These are phyloP conservation scores for Colistium nudipinnis DNA, from an alignment of 2,113 vertebrate species.

Conservation along the genomic window DNA sequence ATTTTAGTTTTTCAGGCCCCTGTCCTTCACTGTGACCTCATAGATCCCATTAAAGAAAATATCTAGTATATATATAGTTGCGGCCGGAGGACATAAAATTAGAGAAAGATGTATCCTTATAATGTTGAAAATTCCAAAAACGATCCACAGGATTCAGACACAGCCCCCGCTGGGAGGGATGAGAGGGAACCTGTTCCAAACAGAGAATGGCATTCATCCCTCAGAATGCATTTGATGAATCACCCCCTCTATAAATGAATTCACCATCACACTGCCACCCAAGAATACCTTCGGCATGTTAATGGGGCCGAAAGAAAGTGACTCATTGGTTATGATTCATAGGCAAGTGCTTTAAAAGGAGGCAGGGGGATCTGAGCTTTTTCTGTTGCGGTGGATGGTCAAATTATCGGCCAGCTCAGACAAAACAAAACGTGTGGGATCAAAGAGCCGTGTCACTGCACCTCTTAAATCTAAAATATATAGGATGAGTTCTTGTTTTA, in stretches of 20 bases:
- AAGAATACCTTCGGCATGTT: constrained; percentile 57
- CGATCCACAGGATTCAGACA: constrained; percentile 8
- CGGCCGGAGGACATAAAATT: not conserved
- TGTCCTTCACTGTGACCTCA: too few species aligned
- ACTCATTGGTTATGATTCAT: constrained; percentile 67
- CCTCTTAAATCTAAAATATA: not conserved
- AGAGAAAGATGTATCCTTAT: not conserved
- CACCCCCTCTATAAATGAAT: constrained; percentile 65
- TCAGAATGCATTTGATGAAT: constrained; percentile 64
- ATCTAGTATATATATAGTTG: too few species aligned
- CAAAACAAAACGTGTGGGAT: constrained; percentile 14
- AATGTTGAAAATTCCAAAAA: not conserved
- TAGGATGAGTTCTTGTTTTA: not conserved
- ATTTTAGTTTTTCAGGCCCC: too few species aligned
- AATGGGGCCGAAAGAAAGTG: constrained; percentile 63
- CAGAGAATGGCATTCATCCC: constrained; percentile 49
- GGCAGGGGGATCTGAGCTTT: constrained; percentile 27
- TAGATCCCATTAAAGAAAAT: too few species aligned
- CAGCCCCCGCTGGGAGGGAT: constrained; percentile 27
- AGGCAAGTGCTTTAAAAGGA: constrained; percentile 29
- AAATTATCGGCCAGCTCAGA: not conserved
- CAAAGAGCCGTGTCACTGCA: not conserved
- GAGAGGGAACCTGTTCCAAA: constrained; percentile 31
- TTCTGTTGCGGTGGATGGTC: constrained; percentile 14
- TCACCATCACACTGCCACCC: constrained; percentile 61